These are phyloP conservation scores for Serrognathus titanus DNA, from an alignment of 2,888 invertebrate species.

Conservation along the genomic window DNA sequence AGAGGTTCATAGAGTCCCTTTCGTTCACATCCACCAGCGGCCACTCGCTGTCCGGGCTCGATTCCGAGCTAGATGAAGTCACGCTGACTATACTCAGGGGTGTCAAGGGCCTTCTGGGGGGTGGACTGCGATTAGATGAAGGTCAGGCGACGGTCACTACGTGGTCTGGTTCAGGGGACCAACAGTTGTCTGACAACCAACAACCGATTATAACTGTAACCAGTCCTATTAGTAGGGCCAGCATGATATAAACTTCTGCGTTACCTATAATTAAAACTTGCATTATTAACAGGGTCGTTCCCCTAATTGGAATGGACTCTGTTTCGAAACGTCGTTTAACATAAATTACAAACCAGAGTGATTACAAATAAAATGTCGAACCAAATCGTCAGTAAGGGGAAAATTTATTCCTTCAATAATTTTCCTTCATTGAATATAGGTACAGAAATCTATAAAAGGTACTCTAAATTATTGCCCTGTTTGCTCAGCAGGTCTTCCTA, in stretches of 20 bases:
- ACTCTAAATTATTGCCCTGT: neutral
- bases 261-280: slow-evolving; percentile 54
- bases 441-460: no score
- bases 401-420: no score
- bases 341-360: no score
- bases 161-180: slow-evolving; percentile 72
- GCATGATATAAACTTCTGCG: slow-evolving; percentile 72
- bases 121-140: slow-evolving; percentile 58
- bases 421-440: no score
- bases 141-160: slow-evolving; percentile 67
- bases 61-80: slow-evolving; percentile 30
- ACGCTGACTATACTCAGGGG: slow-evolving; percentile 34
- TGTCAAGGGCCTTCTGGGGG: slow-evolving; percentile 22
- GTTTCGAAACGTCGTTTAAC: neutral
- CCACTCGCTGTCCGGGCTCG: slow-evolving; percentile 48
- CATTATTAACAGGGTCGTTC: no score
- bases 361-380: neutral
- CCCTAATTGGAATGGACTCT: neutral
- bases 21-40: slow-evolving; percentile 43
- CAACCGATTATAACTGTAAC: slow-evolving; percentile 72
- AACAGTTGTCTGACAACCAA: slow-evolving; percentile 75
- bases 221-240: slow-evolving; percentile 68
- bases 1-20: slow-evolving; percentile 31
- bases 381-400: no score
- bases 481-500: neutral